Base-by-base conservation (phyloP, 23 tunicate genomes). In the Halocynthia aurantium region DNA sequence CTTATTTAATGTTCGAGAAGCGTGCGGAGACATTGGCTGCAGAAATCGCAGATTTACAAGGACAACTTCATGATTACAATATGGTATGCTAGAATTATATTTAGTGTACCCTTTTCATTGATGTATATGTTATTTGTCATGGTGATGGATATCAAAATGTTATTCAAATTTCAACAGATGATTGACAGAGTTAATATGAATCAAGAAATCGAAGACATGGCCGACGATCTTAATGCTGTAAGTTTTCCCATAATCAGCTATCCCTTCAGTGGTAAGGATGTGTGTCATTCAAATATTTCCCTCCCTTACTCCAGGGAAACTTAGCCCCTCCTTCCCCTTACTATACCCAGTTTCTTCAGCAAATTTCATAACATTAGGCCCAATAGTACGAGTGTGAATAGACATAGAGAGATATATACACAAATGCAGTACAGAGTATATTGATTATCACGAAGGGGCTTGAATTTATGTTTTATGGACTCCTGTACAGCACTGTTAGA, bases 31-130 rank as follows among this genome's bases (percentile, higher is more conserved):
- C 75, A n/a, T 53, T 92, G 20, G 92, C 98, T 7, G 72, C 83
- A 53, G 92, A 92, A 75, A 73, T 92, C 0, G 62, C 87, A n/a
- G 82, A 82, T 18, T 58, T 92, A 17, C 93, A 92, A 85, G 98
- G 98, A 22, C 88, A 92, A 69, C 81, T 92, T 11, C 98, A 86
- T 70, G 98, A 92, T 67, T 92, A 92, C 82, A 92, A 92, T 54
- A 61, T 82, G 85, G 70, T 49, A 65, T 20, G 70, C 31, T 10
- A 20, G 17, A n/a, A 58, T 2, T 13, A 5, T 58, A 13, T 15
- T 15, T 15, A n/a, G 17, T 1, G 63, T 13, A 15, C 63, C 63
- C 4, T 58, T n/a, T n/a, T 58, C 44, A 31, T 31, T 31, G 44
- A 2, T 31, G 44, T 31, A 31, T 31, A 58, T 13, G 2, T 58